phyloP scores from a whole-genome alignment of 1,140 invertebrate species.

The Solenopsis fugax region DNA sequence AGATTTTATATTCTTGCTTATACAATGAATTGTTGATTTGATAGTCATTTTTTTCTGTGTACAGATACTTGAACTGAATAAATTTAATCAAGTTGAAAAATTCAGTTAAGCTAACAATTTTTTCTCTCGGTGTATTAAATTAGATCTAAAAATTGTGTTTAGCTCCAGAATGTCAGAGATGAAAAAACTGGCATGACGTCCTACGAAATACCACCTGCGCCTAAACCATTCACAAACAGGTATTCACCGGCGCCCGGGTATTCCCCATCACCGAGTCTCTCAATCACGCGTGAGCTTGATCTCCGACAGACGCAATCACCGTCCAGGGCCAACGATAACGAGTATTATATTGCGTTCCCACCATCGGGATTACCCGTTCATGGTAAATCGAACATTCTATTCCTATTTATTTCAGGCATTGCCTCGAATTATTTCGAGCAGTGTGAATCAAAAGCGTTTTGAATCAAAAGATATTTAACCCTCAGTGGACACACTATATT shows the following conservation, averaged over 20 bases:
- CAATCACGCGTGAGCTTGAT: constrained; percentile 78
- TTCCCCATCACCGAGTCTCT: constrained; percentile 74
- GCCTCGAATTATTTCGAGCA: neutral
- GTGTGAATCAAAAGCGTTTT: too few relatives aligned
- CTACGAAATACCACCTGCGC: constrained; percentile 85
- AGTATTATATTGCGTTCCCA: constrained; percentile 87
- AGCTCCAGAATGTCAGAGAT: constrained; percentile 80
- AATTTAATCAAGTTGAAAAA: too few relatives aligned
- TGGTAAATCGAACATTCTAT: constrained; percentile 77
- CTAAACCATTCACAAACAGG: constrained; percentile 82
- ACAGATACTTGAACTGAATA: too few relatives aligned
- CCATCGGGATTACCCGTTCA: constrained; percentile 86
- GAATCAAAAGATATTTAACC: too few relatives aligned
- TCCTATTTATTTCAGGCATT: neutral
- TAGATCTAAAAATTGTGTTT: constrained; percentile 25
- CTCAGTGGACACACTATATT: too few relatives aligned
- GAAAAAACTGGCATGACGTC: constrained; percentile 81
- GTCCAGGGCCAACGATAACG: constrained; percentile 72
- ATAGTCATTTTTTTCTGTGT: too few relatives aligned
- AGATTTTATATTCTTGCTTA: too few relatives aligned
- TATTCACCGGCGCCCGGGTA: constrained; percentile 77
- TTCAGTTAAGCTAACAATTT: too few relatives aligned
- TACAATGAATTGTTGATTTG: too few relatives aligned
- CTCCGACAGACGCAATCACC: constrained; percentile 71
- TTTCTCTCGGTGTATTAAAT: neutral